Evolutionary conservation across 1,140 invertebrate genomes (phyloP).

Genomic region (Rhyacophila brunnea): DNA sequence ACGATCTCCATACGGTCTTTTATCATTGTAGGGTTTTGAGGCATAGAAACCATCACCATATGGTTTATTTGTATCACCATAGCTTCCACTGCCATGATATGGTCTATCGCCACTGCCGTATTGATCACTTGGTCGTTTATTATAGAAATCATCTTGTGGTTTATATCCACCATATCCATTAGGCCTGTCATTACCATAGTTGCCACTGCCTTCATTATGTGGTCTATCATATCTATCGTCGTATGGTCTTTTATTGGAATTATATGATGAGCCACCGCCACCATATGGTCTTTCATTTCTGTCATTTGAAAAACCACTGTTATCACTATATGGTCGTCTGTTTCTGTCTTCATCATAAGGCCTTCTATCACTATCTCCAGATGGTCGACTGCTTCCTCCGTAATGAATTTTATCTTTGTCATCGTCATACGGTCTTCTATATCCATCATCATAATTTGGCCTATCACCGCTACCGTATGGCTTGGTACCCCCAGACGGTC

Average conservation of each 20-base stretch:
- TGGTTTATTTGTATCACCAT: slow-evolving; percentile 3
- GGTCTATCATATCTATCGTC: slow-evolving; percentile 5
- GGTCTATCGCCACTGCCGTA: background rate
- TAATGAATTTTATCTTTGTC: background rate
- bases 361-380: background rate
- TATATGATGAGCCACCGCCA: background rate
- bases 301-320: background rate
- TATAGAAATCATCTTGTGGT: too few relatives aligned
- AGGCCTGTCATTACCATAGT: background rate
- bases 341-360: background rate
- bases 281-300: slow-evolving; percentile 1
- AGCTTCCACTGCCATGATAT: background rate
- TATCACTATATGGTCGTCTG: too few relatives aligned
- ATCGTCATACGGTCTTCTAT: background rate
- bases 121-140: background rate
- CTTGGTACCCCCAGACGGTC: background rate
- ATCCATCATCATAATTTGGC: slow-evolving; percentile 5
- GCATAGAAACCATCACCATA: background rate
- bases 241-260: slow-evolving; percentile 16
- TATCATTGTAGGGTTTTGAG: background rate
- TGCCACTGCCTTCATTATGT: background rate
- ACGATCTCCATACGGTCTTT: background rate
- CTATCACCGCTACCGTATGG: too few relatives aligned
- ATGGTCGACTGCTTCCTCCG: background rate
- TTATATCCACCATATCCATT: slow-evolving; percentile 1